Evolutionary conservation across 2,888 invertebrate species (phyloP).

Genomic region (Trichogramma dendrolimi): DNA sequence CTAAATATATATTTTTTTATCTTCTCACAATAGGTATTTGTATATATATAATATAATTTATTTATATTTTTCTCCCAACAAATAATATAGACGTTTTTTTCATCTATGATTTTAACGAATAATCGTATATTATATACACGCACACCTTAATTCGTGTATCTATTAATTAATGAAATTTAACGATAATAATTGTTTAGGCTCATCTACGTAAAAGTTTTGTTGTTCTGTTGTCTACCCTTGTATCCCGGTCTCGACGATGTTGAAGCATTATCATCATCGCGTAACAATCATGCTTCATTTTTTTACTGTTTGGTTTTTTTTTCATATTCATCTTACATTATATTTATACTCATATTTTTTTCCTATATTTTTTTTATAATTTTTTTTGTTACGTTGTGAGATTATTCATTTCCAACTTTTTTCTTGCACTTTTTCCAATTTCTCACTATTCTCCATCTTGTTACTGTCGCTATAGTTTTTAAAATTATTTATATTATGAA

Average conservation of each 20-base stretch:
- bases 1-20: slow-evolving; percentile 49
- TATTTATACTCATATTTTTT: no score
- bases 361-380: no score
- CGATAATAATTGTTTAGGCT: slow-evolving; percentile 37
- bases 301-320: background rate
- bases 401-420: no score
- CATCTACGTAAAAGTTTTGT: slow-evolving; percentile 39
- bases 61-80: slow-evolving; percentile 49
- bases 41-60: slow-evolving; percentile 42
- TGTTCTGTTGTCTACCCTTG: slow-evolving; percentile 50
- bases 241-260: slow-evolving; percentile 46
- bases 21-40: slow-evolving; percentile 33
- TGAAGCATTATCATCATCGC: slow-evolving; percentile 5
- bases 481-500: no score
- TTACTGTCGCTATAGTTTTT: no score
- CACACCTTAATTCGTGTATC: no score
- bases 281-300: slow-evolving; percentile 10
- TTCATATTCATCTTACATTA: background rate
- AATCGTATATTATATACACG: no score
- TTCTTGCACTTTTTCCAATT: no score
- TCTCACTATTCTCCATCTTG: no score
- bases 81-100: slow-evolving; percentile 40
- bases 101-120: slow-evolving; percentile 25
- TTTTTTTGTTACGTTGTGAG: no score
- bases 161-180: slow-evolving; percentile 31